Conservation (phyloP, 2,888 invertebrate species). For the Drosophila imparisetae region DNA sequence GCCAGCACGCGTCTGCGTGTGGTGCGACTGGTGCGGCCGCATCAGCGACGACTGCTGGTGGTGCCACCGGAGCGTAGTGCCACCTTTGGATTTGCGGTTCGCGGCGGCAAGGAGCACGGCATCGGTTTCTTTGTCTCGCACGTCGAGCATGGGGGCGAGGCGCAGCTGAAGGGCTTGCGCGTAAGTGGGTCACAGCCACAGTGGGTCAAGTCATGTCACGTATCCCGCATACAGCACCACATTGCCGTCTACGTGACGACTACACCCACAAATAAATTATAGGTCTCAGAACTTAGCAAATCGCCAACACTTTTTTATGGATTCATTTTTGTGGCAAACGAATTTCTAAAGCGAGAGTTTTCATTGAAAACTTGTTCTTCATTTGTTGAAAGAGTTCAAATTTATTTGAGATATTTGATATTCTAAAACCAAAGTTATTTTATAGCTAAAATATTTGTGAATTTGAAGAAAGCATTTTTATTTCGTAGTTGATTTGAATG, state of each 20-base stretch:
- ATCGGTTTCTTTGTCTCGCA: conserved; percentile 96
- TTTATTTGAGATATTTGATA: background rate
- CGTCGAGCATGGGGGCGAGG: conserved; percentile 94
- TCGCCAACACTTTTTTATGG: background rate
- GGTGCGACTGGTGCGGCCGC: conserved; percentile 86
- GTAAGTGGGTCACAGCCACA: conserved; percentile 86
- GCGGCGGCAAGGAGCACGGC: conserved; percentile 95
- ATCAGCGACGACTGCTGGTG: conserved; percentile 85
- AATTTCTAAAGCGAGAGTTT: background rate
- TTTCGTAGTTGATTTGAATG: background rate
- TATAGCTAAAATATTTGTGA: background rate
- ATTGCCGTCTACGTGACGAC: conserved; percentile 22
- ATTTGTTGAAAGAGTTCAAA: background rate
- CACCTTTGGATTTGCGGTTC: conserved; percentile 92
- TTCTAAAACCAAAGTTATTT: background rate
- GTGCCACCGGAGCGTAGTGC: conserved; percentile 86
- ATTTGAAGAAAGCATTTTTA: background rate
- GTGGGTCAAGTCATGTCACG: conserved; percentile 12
- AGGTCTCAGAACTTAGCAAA: background rate
- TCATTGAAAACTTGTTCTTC: background rate
- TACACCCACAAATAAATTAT: conserved; percentile 16
- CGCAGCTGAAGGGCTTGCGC: conserved; percentile 93
- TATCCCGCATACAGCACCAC: background rate
- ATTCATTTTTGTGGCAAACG: background rate
- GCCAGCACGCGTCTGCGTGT: conserved; percentile 86